Base-by-base conservation (phyloP, 2,113 vertebrate species). In the Silurus meridionalis region DNA sequence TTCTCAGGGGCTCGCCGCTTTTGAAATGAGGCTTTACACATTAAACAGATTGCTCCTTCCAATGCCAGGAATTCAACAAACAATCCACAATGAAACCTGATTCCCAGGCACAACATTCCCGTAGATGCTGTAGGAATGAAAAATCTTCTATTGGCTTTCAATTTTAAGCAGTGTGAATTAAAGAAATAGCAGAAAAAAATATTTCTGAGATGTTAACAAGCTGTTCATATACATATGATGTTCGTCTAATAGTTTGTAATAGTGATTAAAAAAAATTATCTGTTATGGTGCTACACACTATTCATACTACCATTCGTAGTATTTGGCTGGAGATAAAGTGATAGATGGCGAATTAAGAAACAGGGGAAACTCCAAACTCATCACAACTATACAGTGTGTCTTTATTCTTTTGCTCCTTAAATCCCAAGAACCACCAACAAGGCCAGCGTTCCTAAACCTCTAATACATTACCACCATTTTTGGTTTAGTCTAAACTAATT, bases 1-100 rank as follows among this genome's bases (percentile, higher is more conserved):
- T 83, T 83, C 57, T 57, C 25, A 25, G 14, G 50, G 28, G 28
- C 64, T 60, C 8, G 3, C 55, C 10, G 61, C 50, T 67, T 60
- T 6, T 79, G 61, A 57, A 55, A 86, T 9, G 4, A 61, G 52
- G 50, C 61, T 53, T 61, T 60, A 52, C 23, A 75, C 72, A 52
- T n/a, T 52, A 84, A 87, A 87, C 58, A 46, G 72, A 84, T 61
- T 57, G 71, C 63, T 84, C 46, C 28, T 58, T 72, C 19, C n/a
- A 13, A 66, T 66, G 57, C 80, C 63, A 48, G 71, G 15, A 58
- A 79, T 25, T 37, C 7, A 37, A 58, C 48, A 58, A 28, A 63
- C 67, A 61, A 64, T 84, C 46, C 25, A 46, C 64, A 64, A 55
- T 66, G 69, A n/a, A 86, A 87, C 60, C n/a, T 28, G 71, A 77